These are phyloP conservation scores for Physeter macrocephalus DNA, from an alignment of 2,113 vertebrate species.

Conservation along the genomic window DNA sequence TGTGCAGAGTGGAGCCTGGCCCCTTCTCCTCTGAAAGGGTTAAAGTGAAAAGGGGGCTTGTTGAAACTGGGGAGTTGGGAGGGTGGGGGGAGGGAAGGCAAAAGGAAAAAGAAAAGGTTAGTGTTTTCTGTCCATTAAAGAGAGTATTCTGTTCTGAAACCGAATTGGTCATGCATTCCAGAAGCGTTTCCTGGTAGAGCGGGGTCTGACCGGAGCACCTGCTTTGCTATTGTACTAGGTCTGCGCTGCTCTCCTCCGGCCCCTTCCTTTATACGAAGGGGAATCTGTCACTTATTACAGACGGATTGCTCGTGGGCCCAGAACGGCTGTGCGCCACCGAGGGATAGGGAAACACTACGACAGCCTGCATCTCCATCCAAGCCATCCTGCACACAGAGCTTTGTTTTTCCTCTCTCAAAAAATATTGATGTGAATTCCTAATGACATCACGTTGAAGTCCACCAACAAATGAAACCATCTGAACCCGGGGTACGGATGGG, in stretches of 20 bases:
- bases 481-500: not conserved
- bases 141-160: constrained; percentile 83
- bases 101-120: constrained; percentile 83
- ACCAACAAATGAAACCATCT: not conserved
- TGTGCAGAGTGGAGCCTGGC: constrained; percentile 7
- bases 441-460: not conserved
- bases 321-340: constrained; percentile 40
- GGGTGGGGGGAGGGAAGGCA: constrained; percentile 1
- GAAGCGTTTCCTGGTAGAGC: constrained; percentile 82
- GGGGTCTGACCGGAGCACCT: constrained; percentile 81
- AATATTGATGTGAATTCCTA: not conserved
- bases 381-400: not conserved
- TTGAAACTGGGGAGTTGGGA: constrained; percentile 46
- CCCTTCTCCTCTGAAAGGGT: constrained; percentile 76
- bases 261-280: constrained; percentile 13
- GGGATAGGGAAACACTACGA: not conserved
- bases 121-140: constrained; percentile 88
- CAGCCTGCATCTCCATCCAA: constrained; percentile 54
- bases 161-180: constrained; percentile 90
- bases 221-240: constrained; percentile 71
- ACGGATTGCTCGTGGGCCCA: constrained; percentile 65
- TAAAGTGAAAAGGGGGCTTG: constrained; percentile 71
- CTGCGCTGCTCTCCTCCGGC: constrained; percentile 34
- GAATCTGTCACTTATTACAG: constrained; percentile 81
- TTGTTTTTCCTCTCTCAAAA: not conserved